phyloP scores from a whole-genome alignment of 2,113 vertebrate genomes.

The Sinosuthora webbiana region DNA sequence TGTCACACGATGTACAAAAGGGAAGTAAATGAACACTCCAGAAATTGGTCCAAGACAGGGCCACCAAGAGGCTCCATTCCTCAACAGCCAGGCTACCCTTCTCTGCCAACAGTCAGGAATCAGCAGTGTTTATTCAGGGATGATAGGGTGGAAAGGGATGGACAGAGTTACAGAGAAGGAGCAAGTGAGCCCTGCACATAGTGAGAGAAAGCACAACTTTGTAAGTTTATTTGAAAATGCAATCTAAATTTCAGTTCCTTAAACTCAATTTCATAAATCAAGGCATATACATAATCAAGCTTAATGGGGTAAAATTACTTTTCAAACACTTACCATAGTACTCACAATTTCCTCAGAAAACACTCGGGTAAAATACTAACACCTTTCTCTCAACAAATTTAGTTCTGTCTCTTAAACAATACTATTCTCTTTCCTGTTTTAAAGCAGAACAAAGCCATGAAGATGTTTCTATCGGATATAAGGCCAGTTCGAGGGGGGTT shows the following conservation, averaged over 20 bases:
- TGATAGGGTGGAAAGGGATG: background rate
- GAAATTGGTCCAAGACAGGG: background rate
- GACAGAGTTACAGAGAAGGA: background rate
- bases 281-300: background rate
- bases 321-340: background rate
- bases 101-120: background rate
- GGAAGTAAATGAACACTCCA: background rate
- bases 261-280: background rate
- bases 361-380: background rate
- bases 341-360: background rate
- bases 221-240: background rate
- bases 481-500: background rate
- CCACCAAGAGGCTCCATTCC: fast-evolving
- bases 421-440: background rate
- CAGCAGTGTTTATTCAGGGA: background rate
- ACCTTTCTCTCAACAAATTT: background rate
- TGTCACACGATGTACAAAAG: background rate
- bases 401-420: background rate
- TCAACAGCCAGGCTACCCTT: background rate
- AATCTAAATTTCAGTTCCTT: background rate
- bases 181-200: background rate
- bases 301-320: background rate
- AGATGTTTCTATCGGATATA: background rate
- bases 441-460: background rate
- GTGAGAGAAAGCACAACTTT: background rate